Evolutionary conservation across 2,888 invertebrate genomes (phyloP), one percentile per base, ranked within the genome.

Genomic region (Craniophora ligustri): DNA sequence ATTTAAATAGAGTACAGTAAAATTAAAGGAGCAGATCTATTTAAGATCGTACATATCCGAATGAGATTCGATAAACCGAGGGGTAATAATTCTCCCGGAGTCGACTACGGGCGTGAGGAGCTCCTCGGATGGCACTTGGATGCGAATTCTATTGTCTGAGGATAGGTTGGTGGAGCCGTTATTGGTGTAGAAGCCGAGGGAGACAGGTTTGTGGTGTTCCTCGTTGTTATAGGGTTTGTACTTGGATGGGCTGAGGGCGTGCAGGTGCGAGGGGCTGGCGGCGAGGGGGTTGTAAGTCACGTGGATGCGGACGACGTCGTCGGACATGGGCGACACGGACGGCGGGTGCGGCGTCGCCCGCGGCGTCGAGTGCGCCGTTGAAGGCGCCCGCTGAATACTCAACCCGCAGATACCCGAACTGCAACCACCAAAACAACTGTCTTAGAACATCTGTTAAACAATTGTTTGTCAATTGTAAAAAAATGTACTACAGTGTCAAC

Each of bases 291-390:
- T 94, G 85, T 97, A 97, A 1, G 97, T 96, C 46, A 97, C 97
- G 86, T 96, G 97, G 66, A 97, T 97, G 58, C 97, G 94, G 41
- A 97, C 95, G 36, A 97, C 95, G 84, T 97, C 97, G 36, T 93
- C 93, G 0, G 90, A 88, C 34, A 89, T 79, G 0, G 96, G 96
- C 15, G 95, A 95, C 38, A 94, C 95, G 53, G 95, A 95, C 2
- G 94, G 94, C 0, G 94, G 94, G 57, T 94, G 94, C 4, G 96
- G 95, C 0, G 95, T 95, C 19, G 95, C 95, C 19, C 95, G 91
- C 2, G 96, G 96, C 0, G 96, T 96, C 2, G 95, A 95, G 64
- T 94, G 95, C 11, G 94, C 84, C 31, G 95, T 94, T 19, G 93
- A 94, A 41, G 93, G 91, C 30, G 90, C 94, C 53, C 94, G 80